Evolutionary conservation across 1,140 invertebrate genomes (phyloP), one percentile per base, ranked within the genome.

Genomic region (Pogonus chalceus): DNA sequence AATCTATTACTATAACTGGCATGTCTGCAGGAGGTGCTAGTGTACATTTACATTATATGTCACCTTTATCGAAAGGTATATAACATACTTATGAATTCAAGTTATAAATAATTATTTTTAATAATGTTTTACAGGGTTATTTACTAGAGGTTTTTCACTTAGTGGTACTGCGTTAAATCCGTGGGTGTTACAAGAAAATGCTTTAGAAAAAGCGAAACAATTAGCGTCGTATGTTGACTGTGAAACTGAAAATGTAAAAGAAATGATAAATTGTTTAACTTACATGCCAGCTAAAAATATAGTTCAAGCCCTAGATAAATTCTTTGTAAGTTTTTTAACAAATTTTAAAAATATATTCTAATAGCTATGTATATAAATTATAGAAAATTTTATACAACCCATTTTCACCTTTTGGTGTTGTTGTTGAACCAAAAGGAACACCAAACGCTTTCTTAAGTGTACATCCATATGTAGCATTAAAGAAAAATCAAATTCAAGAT

Each of bases 161-260:
- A 91, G 88, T 63, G 90, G 90, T 0, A 83, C 83, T 12, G 79
- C 81, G 2, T 68, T 89, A 1, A 71, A 77, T 59, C 79, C 79
- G 1, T 93, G 85, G 89, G 78, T 84, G 0, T 72, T 85, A 35
- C 75, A 80, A 1, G 74, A 82, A 61, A 79, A 83, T 31, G 73
- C 85, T 0, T 65, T 76, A 1, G 73, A 82, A 56, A 88, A 88
- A 61, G 79, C 88, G 0, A 75, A 77, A 43, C 72, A 79, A 56
- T 64, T 92, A 2, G 83, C 81, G 0, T 61, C 69, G 1, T 69
- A 77, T 2, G 69, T 92, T 1, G 87, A 87, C 56, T 93, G 88
- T 66, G 79, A 81, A 0, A 78, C 72, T 12, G 52, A 62, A 26
- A 72, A 69, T 49, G 77, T 61, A 24, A 64, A 69, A 53, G 73